Base-by-base conservation (phyloP, 2,113 vertebrate genomes). In the Spizaetus ornatus region DNA sequence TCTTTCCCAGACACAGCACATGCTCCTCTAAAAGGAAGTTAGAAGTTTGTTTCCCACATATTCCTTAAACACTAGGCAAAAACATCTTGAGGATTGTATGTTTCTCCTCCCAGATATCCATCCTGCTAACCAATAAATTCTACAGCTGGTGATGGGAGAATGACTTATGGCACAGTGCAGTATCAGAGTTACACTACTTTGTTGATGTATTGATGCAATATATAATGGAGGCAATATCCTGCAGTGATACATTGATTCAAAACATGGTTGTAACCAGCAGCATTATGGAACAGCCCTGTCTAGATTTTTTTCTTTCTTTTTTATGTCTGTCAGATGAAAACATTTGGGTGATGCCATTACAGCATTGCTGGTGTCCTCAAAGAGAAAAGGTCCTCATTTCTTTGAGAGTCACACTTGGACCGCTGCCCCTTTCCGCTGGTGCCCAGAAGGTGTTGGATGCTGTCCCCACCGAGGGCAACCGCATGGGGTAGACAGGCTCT, bases 211-310 rank as follows among this genome's bases (percentile, higher is more conserved):
- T 72, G 58, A 69, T 86, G 72, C 50, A 84, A 82, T 93, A 55
- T 45, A 74, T 95, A 83, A 95, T 1, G 2, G 48, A 91, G 56
- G 96, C 61, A 93, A 91, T 91, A 93, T 81, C 45, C 78, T 87
- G 50, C 71, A 55, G 63, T 47, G 71, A 77, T 70, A 69, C 56
- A 62, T 61, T 53, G 79, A 79, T 91, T 90, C 87, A 92, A 81
- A 92, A 76, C 8, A 8, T 4, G 8, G 9, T 23, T 88, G 71
- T 77, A 93, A 87, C 66, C 62, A 88, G 9, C 22, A 69, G 4
- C 25, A 34, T 13, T 26, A 29, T 4, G 8, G 36, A 85, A 77
- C 45, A 88, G 34, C 23, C 20, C 32, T 45, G 36, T 23, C 27
- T n/a, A 26, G 52, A 10, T 62, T 23, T 66, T 62, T 32, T 58